Evolutionary conservation across 2,797 vertebrate species (phyloP), one percentile per base, ranked within the genome.

Genomic region (Paratrypauchen microcephalus): DNA sequence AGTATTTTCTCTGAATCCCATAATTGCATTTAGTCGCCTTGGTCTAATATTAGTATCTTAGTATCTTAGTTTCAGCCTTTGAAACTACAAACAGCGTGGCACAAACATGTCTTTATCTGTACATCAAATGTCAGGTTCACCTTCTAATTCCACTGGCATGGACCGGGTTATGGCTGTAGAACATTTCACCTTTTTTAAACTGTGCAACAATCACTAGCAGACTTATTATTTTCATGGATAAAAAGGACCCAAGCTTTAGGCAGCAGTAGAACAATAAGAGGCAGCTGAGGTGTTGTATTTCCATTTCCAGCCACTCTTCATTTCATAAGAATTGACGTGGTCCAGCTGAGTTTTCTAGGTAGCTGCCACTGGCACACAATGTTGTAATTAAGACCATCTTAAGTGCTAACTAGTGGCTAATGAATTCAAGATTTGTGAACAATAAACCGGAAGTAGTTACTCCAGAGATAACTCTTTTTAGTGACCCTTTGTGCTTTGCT

Each of bases 271-370:
- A 74, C 75, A 78, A 69, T 67, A 65, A 66, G 47, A 62, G n/a
- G 54, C 30, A 62, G 28, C 62, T 57, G 13, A 15, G 28, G 72
- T 83, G 69, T 84, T 62, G 50, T n/a, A 56, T 86, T 83, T 83
- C 70, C 56, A 41, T 70, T 67, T 81, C 28, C 57, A 61, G 48
- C 48, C 61, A 48, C 63, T 60, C 45, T 36, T 69, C 18, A 11
- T 71, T 72, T 77, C 69, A 45, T 36, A 19, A 72, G 61, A 69
- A 13, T 60, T 65, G 47, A 62, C 4, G 2, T 19, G 0, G 3
- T 67, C 55, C 16, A 24, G 47, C 13, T 12, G 19, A 55, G 26
- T 52, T 66, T 80, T 66, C 18, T n/a, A 65, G n/a, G 9, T 73
- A 64, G 71, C 36, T 23, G n/a, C 24, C 41, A 21, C 41, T 23